A percentile compares a stretch with the other conserved stretches of the same genome.
phyloP scores from a whole-genome alignment of 2,888 invertebrate genomes.

The Trachelus stipa region DNA sequence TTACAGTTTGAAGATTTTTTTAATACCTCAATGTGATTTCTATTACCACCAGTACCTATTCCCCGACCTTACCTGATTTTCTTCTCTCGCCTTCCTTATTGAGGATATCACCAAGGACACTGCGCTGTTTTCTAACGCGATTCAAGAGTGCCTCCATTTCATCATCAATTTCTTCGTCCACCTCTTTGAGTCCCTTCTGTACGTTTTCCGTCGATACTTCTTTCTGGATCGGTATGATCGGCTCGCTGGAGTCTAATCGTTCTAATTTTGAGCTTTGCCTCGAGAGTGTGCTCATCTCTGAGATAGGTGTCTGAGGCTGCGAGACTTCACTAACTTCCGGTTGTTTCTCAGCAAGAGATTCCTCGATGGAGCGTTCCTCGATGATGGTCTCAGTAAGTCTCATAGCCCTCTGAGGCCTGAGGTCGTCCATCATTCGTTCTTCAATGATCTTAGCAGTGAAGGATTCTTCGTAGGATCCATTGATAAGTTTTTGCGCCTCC shows the following conservation, averaged over 20 bases:
- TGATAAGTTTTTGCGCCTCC: conserved; percentile 39
- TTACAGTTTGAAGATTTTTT: neutral
- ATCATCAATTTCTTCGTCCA: conserved; percentile 70
- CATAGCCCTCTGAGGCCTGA: conserved; percentile 38
- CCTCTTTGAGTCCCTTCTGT: conserved; percentile 38
- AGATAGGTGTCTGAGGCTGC: conserved; percentile 27
- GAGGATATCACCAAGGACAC: conserved; percentile 77
- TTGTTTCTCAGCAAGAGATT: conserved; percentile 66
- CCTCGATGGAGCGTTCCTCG: conserved; percentile 70
- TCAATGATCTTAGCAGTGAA: conserved; percentile 33
- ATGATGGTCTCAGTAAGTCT: conserved; percentile 55
- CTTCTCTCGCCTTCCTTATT: conserved; percentile 67
- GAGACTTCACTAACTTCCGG: conserved; percentile 17
- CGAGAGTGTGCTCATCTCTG: conserved; percentile 35
- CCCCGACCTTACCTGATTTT: conserved; percentile 42
- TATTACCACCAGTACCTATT: neutral
- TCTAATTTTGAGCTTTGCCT: conserved; percentile 36
- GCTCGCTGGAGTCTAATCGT: conserved; percentile 38
- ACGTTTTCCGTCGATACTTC: conserved; percentile 37
- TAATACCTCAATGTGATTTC: neutral
- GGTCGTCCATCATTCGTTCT: conserved; percentile 41
- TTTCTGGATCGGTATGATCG: conserved; percentile 15
- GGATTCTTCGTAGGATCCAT: conserved; percentile 44
- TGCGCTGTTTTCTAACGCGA: conserved; percentile 77
- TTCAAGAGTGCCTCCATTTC: conserved; percentile 74